These are phyloP conservation scores for Geophilus truncorum DNA, from an alignment of 2,888 invertebrate species.

Conservation along the genomic window DNA sequence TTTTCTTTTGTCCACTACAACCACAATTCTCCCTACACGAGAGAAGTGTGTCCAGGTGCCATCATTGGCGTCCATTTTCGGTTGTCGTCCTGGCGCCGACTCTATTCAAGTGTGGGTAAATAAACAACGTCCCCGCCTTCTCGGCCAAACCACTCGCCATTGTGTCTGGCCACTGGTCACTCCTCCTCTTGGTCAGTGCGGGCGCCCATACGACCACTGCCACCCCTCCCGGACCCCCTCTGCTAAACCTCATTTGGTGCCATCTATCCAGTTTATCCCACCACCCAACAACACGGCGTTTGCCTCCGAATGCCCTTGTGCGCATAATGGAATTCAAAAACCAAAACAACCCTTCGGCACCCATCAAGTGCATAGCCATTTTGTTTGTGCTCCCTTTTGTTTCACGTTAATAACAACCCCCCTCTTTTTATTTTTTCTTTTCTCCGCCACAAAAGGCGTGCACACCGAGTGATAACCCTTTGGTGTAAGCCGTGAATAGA, in stretches of 20 bases:
- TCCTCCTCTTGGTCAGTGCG: neutral
- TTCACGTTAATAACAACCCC: neutral
- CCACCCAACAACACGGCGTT: neutral
- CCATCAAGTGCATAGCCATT: neutral
- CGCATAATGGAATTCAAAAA: neutral
- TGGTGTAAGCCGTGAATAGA: conserved; percentile 28
- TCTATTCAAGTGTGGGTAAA: neutral
- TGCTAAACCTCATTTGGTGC: neutral
- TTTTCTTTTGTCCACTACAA: neutral
- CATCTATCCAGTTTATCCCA: neutral
- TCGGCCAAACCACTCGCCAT: neutral
- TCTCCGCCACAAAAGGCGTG: neutral
- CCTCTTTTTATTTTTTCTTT: neutral
- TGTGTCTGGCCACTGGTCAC: neutral
- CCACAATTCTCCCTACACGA: neutral
- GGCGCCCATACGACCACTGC: neutral
- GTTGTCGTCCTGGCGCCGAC: neutral
- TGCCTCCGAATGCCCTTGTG: neutral
- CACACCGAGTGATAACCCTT: conserved; percentile 22
- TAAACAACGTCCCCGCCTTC: neutral
- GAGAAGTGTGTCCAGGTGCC: neutral
- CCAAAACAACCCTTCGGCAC: neutral
- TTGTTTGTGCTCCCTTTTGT: neutral
- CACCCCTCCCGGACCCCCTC: neutral
- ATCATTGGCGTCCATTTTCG: neutral